phyloP scores from a whole-genome alignment of 2,888 invertebrate species.

The Sminthurinus aureus region DNA sequence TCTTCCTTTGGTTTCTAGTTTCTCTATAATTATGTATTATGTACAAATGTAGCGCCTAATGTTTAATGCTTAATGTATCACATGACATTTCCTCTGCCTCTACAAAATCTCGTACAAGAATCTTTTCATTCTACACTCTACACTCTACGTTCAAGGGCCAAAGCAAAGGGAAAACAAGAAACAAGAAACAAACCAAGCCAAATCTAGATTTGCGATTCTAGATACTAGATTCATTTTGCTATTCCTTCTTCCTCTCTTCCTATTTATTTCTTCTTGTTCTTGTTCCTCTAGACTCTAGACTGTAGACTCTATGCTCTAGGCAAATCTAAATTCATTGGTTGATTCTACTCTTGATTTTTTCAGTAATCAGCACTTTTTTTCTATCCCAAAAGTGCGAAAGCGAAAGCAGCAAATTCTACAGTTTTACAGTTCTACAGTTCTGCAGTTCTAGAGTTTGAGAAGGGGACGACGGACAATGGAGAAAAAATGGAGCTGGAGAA shows the following conservation, averaged over 20 bases:
- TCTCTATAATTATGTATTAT: too few relatives aligned
- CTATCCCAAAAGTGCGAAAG: background rate
- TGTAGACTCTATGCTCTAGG: background rate
- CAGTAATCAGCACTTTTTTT: constrained; percentile 12
- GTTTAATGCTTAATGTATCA: constrained; percentile 15
- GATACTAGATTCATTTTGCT: background rate
- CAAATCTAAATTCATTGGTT: constrained; percentile 4
- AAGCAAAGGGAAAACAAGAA: too few relatives aligned
- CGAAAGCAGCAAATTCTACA: background rate
- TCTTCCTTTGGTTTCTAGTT: background rate
- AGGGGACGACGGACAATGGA: background rate
- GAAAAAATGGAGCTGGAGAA: too few relatives aligned
- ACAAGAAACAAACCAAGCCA: background rate
- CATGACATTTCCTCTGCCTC: constrained; percentile 7
- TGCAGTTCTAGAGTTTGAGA: background rate
- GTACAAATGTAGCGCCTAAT: background rate
- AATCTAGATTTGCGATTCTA: background rate
- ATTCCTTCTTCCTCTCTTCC: too few relatives aligned
- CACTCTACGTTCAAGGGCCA: too few relatives aligned
- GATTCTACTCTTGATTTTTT: background rate
- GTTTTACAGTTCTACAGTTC: background rate
- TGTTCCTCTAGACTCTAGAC: background rate
- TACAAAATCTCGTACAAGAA: too few relatives aligned
- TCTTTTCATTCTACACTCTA: too few relatives aligned
- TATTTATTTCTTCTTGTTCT: too few relatives aligned